Evolutionary conservation across 2,113 vertebrate species (phyloP), one percentile per base, ranked within the genome.

Genomic region (Mesembrinibis cayennensis): DNA sequence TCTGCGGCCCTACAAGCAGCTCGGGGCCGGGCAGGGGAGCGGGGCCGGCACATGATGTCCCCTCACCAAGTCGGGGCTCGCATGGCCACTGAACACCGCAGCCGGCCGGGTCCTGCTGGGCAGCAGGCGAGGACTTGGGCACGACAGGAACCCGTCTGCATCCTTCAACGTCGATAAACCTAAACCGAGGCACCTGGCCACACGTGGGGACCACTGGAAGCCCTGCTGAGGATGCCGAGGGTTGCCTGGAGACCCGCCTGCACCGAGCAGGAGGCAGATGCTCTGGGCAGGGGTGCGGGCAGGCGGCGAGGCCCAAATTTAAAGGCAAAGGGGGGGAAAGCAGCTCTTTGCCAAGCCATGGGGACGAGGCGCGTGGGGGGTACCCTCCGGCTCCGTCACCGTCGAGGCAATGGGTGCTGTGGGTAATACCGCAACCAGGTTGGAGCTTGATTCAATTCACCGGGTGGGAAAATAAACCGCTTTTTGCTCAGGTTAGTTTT

Each of bases 331-430:
- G 11, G 5, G 6, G 18, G 21, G 4, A 8, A 55, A 50, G 45
- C 25, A 71, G 44, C 20, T 45, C 4, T 45, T 58, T n/a, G 44
- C 36, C 29, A 56, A 45, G 34, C 18, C 67, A 21, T 4, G 38
- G 45, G 47, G 69, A 45, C 0, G 7, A 72, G 66, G 13, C 3
- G 1, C 3, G 0, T 6, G 45, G 4, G 6, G 26, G 15, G 11
- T 7, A 16, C 18, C 18, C 36, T 23, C 32, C 1, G 3, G 50
- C 18, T 56, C 36, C 18, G 13, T 10, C 81, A 20, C 27, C 2
- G 0, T 9, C 2, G 3, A 38, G 70, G n/a, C 0, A 1, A 32
- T 36, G 66, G 58, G 74, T 72, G 58, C 36, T 44, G 42, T 0
- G 4, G 56, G 42, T 27, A 8, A 55, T 34, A 18, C 9, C 15